Evolutionary conservation across 2,797 vertebrate species (phyloP), one percentile per base, ranked within the genome.

Genomic region (Chiroxiphia lanceolata): DNA sequence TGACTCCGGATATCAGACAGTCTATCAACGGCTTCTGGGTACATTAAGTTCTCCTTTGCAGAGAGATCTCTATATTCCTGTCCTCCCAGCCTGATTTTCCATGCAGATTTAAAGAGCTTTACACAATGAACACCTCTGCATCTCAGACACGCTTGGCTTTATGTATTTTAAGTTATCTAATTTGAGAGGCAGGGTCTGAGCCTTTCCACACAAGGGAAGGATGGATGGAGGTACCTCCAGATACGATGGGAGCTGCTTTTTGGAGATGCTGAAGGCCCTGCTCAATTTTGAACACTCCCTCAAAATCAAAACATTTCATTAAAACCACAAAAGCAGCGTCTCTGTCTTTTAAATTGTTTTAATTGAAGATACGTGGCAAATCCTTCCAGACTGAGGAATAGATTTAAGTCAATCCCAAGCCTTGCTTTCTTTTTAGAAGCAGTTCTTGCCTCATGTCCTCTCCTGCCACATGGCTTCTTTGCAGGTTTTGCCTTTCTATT

Each of bases 401-500:
- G 51, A 59, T 67, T 76, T 51, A 59, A 87, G 81, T 89, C 81
- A 76, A 67, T 63, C 88, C 90, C 79, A 77, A 57, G 15, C 88
- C 93, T 44, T 69, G 60, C 51, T 94, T 94, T 79, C 80, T 56
- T 93, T 90, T 79, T 51, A 61, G 78, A 95, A 82, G 83, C 77
- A 90, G 72, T 34, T 83, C 61, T 90, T 93, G 72, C 94, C 76
- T 95, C 94, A 11, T 92, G 95, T 95, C 96, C 92, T 60, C 96
- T 94, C 88, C 81, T 92, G 90, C 94, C 92, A 93, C 96, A 86
- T 50, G 85, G 85, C 93, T 93, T 23, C 94, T 87, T 79, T 92
- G 81, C 94, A 94, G 95, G 94, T 95, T 97, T 78, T 97, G 96
- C 86, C 90, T 97, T 97, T 93, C 96, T 97, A 97, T 97, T 97